Conservation (phyloP, 2,113 vertebrate genomes). For the Podarcis raffonei region DNA sequence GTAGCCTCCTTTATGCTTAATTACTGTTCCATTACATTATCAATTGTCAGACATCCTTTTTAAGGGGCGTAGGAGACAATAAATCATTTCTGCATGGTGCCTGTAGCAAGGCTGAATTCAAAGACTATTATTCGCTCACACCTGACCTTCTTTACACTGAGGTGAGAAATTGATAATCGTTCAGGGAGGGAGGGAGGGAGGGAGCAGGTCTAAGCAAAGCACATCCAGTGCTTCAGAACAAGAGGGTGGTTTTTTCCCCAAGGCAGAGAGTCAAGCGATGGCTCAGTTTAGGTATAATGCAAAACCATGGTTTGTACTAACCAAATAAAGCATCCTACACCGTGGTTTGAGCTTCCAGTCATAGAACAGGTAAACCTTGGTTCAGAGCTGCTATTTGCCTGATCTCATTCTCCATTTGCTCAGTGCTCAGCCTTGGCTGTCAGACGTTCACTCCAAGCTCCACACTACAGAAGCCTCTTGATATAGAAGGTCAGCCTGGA, state of each 20-base stretch:
- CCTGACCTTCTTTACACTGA: constrained; percentile 71
- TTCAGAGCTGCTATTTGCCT: not conserved
- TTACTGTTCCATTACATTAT: constrained; percentile 77
- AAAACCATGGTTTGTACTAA: too few relatives aligned
- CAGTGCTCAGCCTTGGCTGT: not conserved
- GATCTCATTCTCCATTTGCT: not conserved
- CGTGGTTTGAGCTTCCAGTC: not conserved
- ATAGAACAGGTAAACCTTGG: not conserved
- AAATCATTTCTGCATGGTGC: constrained; percentile 72
- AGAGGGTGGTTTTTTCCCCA: constrained; percentile 28
- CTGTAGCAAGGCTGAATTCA: constrained; percentile 46
- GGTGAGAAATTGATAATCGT: constrained; percentile 66
- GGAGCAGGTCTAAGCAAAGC: constrained; percentile 27
- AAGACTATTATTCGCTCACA: constrained; percentile 67
- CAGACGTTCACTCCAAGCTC: too few relatives aligned
- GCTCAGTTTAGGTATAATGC: not conserved
- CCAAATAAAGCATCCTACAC: not conserved
- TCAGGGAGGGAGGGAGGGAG: constrained; percentile 56
- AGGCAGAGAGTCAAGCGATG: not conserved
- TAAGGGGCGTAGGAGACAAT: constrained; percentile 64
- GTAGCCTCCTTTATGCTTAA: constrained; percentile 74
- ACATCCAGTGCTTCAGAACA: constrained; percentile 14
- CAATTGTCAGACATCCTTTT: constrained; percentile 79
- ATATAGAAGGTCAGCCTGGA: not conserved
- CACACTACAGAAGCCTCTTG: too few relatives aligned